Evolutionary conservation across 2,797 vertebrate genomes (phyloP), one percentile per base, ranked within the genome.

Genomic region (Tauraco hartlaubi): DNA sequence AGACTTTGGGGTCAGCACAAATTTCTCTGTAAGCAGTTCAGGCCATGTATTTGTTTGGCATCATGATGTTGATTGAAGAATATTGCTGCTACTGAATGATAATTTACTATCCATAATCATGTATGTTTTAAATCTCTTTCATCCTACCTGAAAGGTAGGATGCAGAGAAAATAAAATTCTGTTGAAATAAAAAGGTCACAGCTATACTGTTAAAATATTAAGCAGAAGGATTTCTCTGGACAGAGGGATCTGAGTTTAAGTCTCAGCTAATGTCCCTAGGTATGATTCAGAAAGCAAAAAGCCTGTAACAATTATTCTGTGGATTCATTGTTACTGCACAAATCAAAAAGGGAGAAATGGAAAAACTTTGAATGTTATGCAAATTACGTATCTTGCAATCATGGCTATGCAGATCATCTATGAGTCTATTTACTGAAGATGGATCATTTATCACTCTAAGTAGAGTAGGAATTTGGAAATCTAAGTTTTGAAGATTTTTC

Each of bases 401-500:
- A 54, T 10, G 20, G 18, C 16, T 84, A 44, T 54, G 20, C 49
- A 52, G 76, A 55, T 63, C 6, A 44, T 41, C 28, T 90, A 17
- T 68, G 58, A 78, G 28, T 31, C 7, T 80, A 2, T 90, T 84
- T 80, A 72, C 11, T 59, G 46, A 88, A 81, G 62, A 92, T n/a
- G 20, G 67, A 72, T 85, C 51, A 82, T 89, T 87, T 87, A 44
- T 79, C 41, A 72, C 51, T 88, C 12, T 33, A 33, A 78, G 37
- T 41, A 88, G 78, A 91, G 37, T 5, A 91, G 28, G 43, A 96
- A 85, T 91, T 88, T 94, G 73, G 66, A 96, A 95, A 88, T 90
- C 78, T 72, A 83, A 89, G 59, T 83, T 90, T 92, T 94, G 37
- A 4, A 69, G 59, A 94, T 91, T 92, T 66, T 87, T 83, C 55